Evolutionary conservation across 1,140 invertebrate genomes (phyloP), one percentile per base, ranked within the genome.

Genomic region (Batillaria attramentaria): DNA sequence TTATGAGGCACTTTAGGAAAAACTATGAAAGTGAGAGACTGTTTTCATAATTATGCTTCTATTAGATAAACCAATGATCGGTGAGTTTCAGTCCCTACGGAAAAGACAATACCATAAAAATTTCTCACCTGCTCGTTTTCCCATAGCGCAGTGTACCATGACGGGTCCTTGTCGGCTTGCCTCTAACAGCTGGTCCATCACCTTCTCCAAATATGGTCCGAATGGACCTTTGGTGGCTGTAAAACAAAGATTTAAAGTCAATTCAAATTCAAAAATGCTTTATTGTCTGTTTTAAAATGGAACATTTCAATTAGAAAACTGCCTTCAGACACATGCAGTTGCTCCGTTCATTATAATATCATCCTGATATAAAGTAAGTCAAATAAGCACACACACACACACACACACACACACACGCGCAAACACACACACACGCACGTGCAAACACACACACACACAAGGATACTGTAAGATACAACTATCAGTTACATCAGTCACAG

Each of bases 41-140:
- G 13, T 66, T 66, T 66, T 10, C 13, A 10, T 10, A 20, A 66
- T 31, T 31, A 18, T 10, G 20, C 13, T 33, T 41, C 69, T 72
- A 41, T 72, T 39, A 72, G 18, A 37, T 72, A 31, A 72, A 28
- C 31, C 69, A 37, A 41, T 24, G 33, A 33, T 24, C 13, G 31
- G 16, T 33, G 13, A 66, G 16, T 18, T 13, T 31, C 13, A 13
- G 33, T 20, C 18, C 10, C 65, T 20, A 31, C 16, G 37, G 2
- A 72, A 42, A 57, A 18, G 72, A n/a, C n/a, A n/a, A n/a, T n/a
- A 57, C n/a, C 33, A 24, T 50, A n/a, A 78, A n/a, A n/a, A n/a
- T n/a, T n/a, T n/a, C 77, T 79, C 66, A 86, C 85, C 83, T 46
- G 78, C 79, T 84, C 85, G 78, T n/a, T 68, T 77, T 16, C 73